Percentiles rank a stretch among this genome's conserved stretches.
These are phyloP conservation scores for Nerophis ophidion DNA, from an alignment of 2,113 vertebrate species.

Conservation along the genomic window DNA sequence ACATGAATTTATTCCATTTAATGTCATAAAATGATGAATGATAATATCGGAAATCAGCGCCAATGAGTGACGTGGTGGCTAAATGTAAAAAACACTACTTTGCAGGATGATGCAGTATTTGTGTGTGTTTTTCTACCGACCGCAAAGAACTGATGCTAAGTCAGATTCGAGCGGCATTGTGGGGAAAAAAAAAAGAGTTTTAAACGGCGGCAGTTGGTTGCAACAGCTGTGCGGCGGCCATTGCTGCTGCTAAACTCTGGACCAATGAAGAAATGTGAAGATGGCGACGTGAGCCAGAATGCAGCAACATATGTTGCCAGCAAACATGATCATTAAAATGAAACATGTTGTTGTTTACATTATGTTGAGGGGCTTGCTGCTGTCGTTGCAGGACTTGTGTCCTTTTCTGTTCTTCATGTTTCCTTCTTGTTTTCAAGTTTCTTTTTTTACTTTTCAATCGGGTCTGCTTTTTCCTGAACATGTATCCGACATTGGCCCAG, in stretches of 20 bases:
- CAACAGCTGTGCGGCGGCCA: conserved; percentile 47
- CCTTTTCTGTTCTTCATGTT: too few relatives aligned
- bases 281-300: conserved; percentile 24
- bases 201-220: conserved; percentile 39
- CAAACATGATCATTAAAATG: conserved; percentile 9
- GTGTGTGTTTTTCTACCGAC: conserved; percentile 38
- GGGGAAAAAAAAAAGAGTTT: conserved; percentile 46
- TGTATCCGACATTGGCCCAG: too few relatives aligned
- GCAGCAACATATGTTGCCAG: conserved; percentile 44
- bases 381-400: too few relatives aligned
- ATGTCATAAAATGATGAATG: too few relatives aligned
- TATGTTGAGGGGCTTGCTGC: background rate
- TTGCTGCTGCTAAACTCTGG: conserved; percentile 36
- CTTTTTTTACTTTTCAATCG: too few relatives aligned
- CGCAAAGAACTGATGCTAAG: conserved; percentile 47
- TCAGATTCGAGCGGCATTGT: conserved; percentile 25
- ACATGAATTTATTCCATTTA: too few relatives aligned
- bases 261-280: conserved; percentile 51
- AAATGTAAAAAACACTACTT: background rate
- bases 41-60: too few relatives aligned
- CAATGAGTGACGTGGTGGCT: too few relatives aligned
- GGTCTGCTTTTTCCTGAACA: too few relatives aligned
- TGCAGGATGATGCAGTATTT: conserved; percentile 11
- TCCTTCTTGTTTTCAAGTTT: too few relatives aligned
- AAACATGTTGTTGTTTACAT: background rate